Conservation (phyloP, 2,888 invertebrate species). For the Lutraria lutraria region DNA sequence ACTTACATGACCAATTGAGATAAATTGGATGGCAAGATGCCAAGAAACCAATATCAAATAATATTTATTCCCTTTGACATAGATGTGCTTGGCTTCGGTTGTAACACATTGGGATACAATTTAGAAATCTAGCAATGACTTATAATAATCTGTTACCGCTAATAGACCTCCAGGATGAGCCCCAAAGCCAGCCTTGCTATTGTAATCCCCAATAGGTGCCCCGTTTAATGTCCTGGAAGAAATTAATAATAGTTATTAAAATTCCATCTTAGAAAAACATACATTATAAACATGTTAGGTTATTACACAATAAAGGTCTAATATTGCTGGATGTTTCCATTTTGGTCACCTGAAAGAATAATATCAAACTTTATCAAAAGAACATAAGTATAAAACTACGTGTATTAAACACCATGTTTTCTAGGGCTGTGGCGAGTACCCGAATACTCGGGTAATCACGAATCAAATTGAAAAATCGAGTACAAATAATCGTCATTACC, state of each 20-base stretch:
- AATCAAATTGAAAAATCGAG: too few relatives aligned
- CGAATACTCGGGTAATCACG: too few relatives aligned
- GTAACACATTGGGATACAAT: not conserved
- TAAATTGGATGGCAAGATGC: too few relatives aligned
- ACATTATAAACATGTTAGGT: not conserved
- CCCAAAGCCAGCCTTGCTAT: constrained; percentile 1
- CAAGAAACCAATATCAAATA: too few relatives aligned
- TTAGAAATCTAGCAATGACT: not conserved
- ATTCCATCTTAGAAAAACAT: not conserved
- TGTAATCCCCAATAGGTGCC: not conserved
- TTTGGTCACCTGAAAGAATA: not conserved
- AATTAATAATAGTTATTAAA: not conserved
- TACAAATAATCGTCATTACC: too few relatives aligned
- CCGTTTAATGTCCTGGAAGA: constrained; percentile 20
- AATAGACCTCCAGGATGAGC: constrained; percentile 6
- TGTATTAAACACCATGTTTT: not conserved
- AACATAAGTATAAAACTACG: not conserved
- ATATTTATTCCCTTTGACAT: too few relatives aligned
- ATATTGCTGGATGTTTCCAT: not conserved
- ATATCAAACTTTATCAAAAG: not conserved
- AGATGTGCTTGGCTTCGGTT: not conserved
- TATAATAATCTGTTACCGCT: not conserved
- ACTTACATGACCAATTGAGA: too few relatives aligned
- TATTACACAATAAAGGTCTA: not conserved
- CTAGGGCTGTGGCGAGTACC: too few relatives aligned